Evolutionary conservation across 2,888 invertebrate species (phyloP), one percentile per base, ranked within the genome.

Genomic region (Lysandra coridon): DNA sequence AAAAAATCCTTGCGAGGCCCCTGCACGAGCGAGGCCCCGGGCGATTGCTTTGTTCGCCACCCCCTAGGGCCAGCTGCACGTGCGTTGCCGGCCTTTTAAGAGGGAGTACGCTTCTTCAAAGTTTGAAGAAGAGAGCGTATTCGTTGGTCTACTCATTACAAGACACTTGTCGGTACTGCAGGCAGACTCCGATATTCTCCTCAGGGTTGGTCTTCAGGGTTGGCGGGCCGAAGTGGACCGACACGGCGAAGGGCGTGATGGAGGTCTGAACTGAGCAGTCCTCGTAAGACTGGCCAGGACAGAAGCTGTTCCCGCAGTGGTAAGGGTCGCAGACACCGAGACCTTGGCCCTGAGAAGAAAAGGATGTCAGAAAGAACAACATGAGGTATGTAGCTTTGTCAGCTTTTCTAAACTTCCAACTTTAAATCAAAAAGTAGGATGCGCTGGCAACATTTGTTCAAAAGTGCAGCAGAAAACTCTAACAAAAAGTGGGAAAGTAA

Each of bases 151-250:
- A 83, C 1, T 84, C 83, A 37, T 92, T 88, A 88, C 98, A 98
- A 75, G 96, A 95, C 83, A 96, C 88, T 90, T 98, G 98, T 80
- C 95, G 95, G 85, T 97, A 98, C 81, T 93, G 95, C 77, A 98
- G 88, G 85, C 98, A 98, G 93, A 97, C 97, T 40, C 98, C 98
- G 62, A 97, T 96, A 86, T 98, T 98, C 82, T 98, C 97, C 83
- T 98, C 98, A 0, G 97, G 96, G 62, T 95, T 96, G 37, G 96
- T 95, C 84, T 96, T 96, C n/a, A 92, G 87, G 0, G 90, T 88
- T 0, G 96, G 96, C 1, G 96, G 95, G 0, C 97, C 98, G 87
- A 98, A 98, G 85, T 97, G 96, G 0, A 98, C 95, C 6, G 97
- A 96, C 64, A 98, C 96, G 23, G 96, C 96, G 89, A 98, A 98